phyloP scores from a whole-genome alignment of 2,113 vertebrate species.

The Neodon shergylaensis region DNA sequence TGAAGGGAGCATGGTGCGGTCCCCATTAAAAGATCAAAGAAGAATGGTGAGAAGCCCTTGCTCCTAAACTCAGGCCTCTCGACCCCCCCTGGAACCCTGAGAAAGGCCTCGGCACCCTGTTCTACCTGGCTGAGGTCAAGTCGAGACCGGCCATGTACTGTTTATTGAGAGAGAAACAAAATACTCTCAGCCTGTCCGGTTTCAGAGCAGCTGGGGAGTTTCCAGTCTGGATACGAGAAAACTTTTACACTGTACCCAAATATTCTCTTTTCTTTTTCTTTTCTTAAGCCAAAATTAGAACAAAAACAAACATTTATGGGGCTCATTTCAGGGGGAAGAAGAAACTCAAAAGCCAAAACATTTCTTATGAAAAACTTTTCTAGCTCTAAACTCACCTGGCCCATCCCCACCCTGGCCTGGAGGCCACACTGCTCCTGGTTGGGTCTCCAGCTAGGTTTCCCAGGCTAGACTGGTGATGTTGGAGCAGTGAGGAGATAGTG shows the following conservation, averaged over 20 bases:
- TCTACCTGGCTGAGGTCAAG: neutral
- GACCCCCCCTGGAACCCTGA: neutral
- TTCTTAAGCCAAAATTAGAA: constrained; percentile 78
- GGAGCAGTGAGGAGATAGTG: neutral
- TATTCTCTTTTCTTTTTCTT: constrained; percentile 57
- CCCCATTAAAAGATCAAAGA: constrained; percentile 62
- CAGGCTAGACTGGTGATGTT: neutral
- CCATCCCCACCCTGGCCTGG: neutral
- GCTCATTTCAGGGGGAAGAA: constrained; percentile 53
- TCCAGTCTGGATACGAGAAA: constrained; percentile 71
- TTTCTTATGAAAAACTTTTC: constrained; percentile 53
- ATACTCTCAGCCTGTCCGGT: constrained; percentile 72
- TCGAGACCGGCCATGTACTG: constrained; percentile 47
- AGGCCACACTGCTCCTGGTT: neutral
- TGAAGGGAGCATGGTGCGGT: constrained; percentile 49
- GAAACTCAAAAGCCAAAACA: constrained; percentile 72
- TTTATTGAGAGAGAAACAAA: constrained; percentile 77
- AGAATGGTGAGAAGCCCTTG: neutral
- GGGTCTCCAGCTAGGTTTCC: neutral
- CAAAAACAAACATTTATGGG: constrained; percentile 69
- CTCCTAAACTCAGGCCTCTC: neutral
- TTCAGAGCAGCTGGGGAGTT: constrained; percentile 78
- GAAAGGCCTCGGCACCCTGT: neutral
- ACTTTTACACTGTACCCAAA: constrained; percentile 78
- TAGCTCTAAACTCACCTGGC: neutral